phyloP scores from a whole-genome alignment of 2,888 invertebrate genomes.

The Keiferia lycopersicella region DNA sequence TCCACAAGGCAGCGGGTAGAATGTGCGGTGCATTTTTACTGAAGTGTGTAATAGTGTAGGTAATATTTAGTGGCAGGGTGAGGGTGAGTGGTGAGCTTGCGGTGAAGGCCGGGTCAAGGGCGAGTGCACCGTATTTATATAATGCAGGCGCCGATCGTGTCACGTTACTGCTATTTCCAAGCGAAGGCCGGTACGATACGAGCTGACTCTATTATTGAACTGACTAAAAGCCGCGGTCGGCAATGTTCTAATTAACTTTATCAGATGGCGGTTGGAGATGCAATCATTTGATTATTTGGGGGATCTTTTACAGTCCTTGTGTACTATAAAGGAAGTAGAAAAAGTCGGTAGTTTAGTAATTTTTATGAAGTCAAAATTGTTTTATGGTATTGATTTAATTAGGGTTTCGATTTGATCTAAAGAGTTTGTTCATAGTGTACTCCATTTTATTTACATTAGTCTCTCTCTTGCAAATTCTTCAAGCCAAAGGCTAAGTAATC shows the following conservation, averaged over 20 bases:
- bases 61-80: conserved; percentile 19
- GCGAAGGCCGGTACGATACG: conserved; percentile 31
- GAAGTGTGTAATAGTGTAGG: conserved; percentile 21
- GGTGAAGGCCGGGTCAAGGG: conserved; percentile 71
- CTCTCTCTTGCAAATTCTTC: background rate
- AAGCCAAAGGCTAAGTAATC: background rate
- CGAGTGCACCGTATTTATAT: conserved; percentile 48
- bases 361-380: too few relatives aligned
- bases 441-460: too few relatives aligned
- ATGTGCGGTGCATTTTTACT: conserved; percentile 20
- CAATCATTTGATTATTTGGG: background rate
- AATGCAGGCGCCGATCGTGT: conserved; percentile 42
- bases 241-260: background rate
- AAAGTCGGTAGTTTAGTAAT: too few relatives aligned
- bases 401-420: too few relatives aligned
- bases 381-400: too few relatives aligned
- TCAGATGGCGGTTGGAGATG: background rate
- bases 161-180: conserved; percentile 49
- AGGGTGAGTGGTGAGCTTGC: conserved; percentile 18
- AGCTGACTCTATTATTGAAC: conserved; percentile 9
- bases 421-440: too few relatives aligned
- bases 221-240: background rate
- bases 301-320: background rate
- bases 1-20: background rate
- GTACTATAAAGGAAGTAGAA: background rate